Percentiles rank a stretch among this genome's conserved stretches.
Conservation (phyloP, 2,797 vertebrate species). For the Pogoniulus pusillus region DNA sequence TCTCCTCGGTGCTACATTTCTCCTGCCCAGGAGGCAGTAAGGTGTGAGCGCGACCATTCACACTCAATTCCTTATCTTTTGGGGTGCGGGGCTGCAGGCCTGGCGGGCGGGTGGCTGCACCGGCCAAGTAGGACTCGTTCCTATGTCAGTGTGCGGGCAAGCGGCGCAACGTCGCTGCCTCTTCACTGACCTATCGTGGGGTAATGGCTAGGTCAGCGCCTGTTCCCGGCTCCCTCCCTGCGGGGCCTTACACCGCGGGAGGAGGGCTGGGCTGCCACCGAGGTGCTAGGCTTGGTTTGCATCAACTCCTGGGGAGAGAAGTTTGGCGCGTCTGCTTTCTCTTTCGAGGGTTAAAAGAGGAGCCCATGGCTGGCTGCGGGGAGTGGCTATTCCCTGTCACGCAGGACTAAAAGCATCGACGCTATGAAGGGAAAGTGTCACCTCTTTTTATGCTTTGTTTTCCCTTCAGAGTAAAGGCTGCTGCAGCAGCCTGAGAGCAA, state of each 20-base stretch:
- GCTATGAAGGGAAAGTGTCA: not conserved
- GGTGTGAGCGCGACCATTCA: too few species aligned
- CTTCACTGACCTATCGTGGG: too few species aligned
- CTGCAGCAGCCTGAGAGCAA: not conserved
- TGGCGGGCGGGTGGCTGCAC: not conserved
- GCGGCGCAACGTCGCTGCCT: too few species aligned
- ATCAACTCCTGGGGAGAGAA: not conserved
- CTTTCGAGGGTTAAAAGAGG: too few species aligned
- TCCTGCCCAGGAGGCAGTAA: not conserved
- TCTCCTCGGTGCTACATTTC: not conserved
- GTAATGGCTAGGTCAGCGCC: not conserved
- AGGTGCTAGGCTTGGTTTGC: not conserved
- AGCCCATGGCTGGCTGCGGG: fast-evolving
- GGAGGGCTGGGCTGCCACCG: not conserved
- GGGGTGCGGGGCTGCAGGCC: too few species aligned
- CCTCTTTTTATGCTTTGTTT: not conserved
- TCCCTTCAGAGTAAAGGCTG: not conserved
- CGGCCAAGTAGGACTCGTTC: not conserved
- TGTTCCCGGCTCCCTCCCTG: not conserved
- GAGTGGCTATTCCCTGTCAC: fast-evolving
- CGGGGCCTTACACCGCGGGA: too few species aligned
- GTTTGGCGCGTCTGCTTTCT: too few species aligned
- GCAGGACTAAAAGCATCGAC: too few species aligned
- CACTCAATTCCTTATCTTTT: too few species aligned
- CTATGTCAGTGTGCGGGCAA: too few species aligned